Conservation (phyloP, 53 echinoderm and acorn worm species). For the Mesocentrotus franciscanus region DNA sequence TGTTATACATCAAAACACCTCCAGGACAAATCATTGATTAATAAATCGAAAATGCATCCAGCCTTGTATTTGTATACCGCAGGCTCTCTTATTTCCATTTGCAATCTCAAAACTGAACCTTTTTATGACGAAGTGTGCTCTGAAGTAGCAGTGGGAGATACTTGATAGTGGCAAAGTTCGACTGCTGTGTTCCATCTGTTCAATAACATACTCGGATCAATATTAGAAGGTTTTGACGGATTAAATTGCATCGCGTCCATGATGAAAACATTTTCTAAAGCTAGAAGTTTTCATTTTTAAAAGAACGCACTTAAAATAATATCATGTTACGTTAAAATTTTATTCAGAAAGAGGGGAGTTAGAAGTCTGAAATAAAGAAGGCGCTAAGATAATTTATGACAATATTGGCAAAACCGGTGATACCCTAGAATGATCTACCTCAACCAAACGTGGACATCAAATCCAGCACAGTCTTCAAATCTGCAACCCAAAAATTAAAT, state of each 20-base stretch:
- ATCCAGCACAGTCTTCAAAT: no score
- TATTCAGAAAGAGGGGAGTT: not conserved
- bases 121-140: not conserved
- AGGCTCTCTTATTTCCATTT: not conserved
- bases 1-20: conserved; percentile 11
- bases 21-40: conserved; percentile 19
- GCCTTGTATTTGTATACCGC: not conserved
- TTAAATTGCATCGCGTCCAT: not conserved
- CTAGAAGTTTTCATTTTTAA: not conserved
- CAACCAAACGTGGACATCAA: no score
- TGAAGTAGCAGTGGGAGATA: not conserved
- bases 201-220: not conserved
- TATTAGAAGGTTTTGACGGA: not conserved
- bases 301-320: not conserved
- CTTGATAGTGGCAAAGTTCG: not conserved
- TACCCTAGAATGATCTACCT: no score
- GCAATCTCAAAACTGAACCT: not conserved
- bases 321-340: not conserved
- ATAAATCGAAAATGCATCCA: conserved; percentile 28
- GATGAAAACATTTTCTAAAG: not conserved
- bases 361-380: no score
- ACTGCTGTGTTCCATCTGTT: not conserved
- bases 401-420: no score
- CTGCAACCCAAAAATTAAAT: no score
- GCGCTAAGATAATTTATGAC: no score